Evolutionary conservation across 2,888 invertebrate species (phyloP).

Genomic region (Strigamia maritima): DNA sequence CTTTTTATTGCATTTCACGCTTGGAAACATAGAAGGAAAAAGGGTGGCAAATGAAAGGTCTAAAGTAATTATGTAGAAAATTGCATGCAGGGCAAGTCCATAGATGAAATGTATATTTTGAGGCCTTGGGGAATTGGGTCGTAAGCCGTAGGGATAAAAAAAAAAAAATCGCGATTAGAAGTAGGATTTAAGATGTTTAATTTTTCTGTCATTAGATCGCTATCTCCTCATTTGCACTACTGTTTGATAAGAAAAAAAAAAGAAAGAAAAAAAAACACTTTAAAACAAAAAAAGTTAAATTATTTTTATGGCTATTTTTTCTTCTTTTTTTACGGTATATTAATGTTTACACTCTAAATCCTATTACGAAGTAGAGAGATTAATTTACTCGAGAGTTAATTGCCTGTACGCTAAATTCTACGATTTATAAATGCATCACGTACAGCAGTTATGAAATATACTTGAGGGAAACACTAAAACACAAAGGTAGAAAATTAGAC

Average conservation of each 20-base stretch:
- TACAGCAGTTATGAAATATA: no score
- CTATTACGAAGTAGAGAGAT: neutral
- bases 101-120: conserved; percentile 13
- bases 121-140: conserved; percentile 23
- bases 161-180: neutral
- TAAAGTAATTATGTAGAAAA: conserved; percentile 27
- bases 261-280: no score
- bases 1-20: conserved; percentile 20
- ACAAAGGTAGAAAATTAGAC: no score
- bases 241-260: neutral
- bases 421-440: no score
- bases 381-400: neutral
- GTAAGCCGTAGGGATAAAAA: conserved; percentile 11
- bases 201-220: conserved; percentile 8
- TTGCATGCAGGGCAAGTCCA: conserved; percentile 24
- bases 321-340: neutral
- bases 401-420: neutral
- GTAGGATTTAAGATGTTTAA: neutral
- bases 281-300: no score
- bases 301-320: neutral
- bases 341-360: conserved; percentile 4
- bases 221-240: neutral
- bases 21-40: conserved; percentile 1
- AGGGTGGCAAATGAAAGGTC: conserved; percentile 19
- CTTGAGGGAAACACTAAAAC: no score